Evolutionary conservation across 2,797 vertebrate species (phyloP), one percentile per base, ranked within the genome.

Genomic region (Centropyge bicolor): DNA sequence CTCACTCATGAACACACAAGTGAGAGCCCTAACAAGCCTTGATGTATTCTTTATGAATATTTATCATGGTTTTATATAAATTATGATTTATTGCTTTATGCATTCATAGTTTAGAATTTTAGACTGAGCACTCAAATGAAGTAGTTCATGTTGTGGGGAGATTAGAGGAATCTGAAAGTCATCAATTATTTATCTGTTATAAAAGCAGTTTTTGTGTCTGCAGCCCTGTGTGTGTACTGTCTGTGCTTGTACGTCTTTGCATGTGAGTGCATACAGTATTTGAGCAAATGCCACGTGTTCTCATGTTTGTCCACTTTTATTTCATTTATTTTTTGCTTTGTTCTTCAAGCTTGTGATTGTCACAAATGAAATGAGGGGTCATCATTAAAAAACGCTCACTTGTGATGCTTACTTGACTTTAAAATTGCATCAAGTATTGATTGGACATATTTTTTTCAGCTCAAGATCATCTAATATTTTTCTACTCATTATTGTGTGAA

Each of bases 151-250:
- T 65, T 61, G 22, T 72, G 14, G 27, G 45, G 13, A 38, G 57
- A 59, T 78, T 70, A 67, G 43, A 68, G 22, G 48, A 63, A 74
- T 75, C 36, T 74, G 38, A 40, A 62, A 75, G 48, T 71, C 60
- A 77, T 77, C 13, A 67, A 83, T 81, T 73, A 77, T 81, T 82
- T 14, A 79, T 66, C 35, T 31, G 48, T 40, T 35, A 17, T 56
- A 48, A 68, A 71, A 82, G 65, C 57, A 69, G 20, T 40, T 40
- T 60, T 71, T 64, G 51, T 27, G 57, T 48, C 48, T 43, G 54
- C 24, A n/a, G n/a, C 6, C 11, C 46, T 40, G 8, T 60, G 22
- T 52, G 17, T 38, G 48, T 2, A 6, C 36, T 8, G 60, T 62
- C 3, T 52, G n/a, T 49, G 0, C 36, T 16, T 35, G 24, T 54